Evolutionary conservation across 2,888 invertebrate genomes (phyloP).

Genomic region (Bibio marci): DNA sequence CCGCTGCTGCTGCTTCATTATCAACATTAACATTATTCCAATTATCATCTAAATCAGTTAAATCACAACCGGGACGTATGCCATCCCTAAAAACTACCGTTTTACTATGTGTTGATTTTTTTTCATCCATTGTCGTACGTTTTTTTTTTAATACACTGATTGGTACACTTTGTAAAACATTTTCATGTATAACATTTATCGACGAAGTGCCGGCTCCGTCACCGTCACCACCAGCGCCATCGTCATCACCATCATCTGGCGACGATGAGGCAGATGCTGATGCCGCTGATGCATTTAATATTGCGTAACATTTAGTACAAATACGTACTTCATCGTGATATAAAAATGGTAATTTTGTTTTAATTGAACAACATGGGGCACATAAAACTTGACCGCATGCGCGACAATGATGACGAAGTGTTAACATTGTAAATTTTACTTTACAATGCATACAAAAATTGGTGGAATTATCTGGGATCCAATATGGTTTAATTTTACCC

Average conservation of each 20-base stretch:
- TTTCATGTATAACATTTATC: conserved; percentile 66
- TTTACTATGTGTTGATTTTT: conserved; percentile 23
- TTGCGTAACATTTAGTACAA: conserved; percentile 51
- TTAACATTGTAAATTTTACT: conserved; percentile 61
- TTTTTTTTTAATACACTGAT: conserved; percentile 56
- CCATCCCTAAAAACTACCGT: conserved; percentile 82
- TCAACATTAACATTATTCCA: conserved; percentile 36
- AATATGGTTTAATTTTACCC: conserved; percentile 62
- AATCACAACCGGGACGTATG: conserved; percentile 71
- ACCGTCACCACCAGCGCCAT: too few relatives aligned
- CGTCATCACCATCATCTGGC: conserved; percentile 11
- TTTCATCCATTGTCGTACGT: conserved; percentile 33
- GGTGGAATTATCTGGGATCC: conserved; percentile 75
- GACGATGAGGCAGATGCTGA: too few relatives aligned
- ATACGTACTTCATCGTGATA: conserved; percentile 60
- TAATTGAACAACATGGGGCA: conserved; percentile 57
- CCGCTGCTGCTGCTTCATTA: conserved; percentile 1
- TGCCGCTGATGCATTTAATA: conserved; percentile 24
- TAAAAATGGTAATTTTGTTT: conserved; percentile 52
- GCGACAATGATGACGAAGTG: conserved; percentile 72
- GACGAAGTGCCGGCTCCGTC: conserved; percentile 24
- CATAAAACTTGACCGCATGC: conserved; percentile 74
- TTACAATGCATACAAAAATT: conserved; percentile 70
- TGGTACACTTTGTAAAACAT: too few relatives aligned
- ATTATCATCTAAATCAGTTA: conserved; percentile 57